Evolutionary conservation across 2,113 vertebrate genomes (phyloP), one percentile per base, ranked within the genome.

Genomic region (Lycaon pictus): DNA sequence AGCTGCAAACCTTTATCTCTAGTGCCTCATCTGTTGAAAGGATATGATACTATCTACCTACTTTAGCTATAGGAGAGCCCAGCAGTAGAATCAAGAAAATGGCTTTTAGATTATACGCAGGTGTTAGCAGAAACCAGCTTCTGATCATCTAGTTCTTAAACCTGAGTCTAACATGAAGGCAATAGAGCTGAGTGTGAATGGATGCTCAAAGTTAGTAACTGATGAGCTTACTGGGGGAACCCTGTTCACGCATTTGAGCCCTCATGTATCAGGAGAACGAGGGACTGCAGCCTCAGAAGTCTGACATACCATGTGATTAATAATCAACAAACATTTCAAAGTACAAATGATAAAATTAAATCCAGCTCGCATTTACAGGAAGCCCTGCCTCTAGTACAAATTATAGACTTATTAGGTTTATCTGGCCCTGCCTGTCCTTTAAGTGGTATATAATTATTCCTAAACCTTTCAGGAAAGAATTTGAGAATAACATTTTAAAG

Each of bases 381-480:
- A 98, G 95, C 53, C 3, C 62, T 96, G 88, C 62, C 90, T 97
- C 74, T 92, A 82, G 88, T 84, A 93, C 95, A 97, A 96, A 95
- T 96, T 95, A 95, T 79, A 95, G 93, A 95, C 95, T 97, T 97
- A 95, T 29, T 96, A 89, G 81, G 67, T 94, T 97, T 97, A 93
- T 94, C 67, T 97, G 93, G 91, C 93, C 93, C 55, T 97, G 58
- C 51, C 55, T 97, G 76, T 96, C 76, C 76, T 89, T 92, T 96
- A 96, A 98, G 91, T 95, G 82, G 91, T 83, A 19, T 95, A 8
- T 95, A 98, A 97, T 97, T 95, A 96, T 92, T 96, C 62, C 82
- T 96, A 97, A 97, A 96, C 63, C 67, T 95, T 95, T 98, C 56
- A 87, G 93, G 96, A 97, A 97, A 97, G 94, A 97, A 89, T 94